These are phyloP conservation scores for Meteorus cinctellus DNA, from an alignment of 2,888 invertebrate genomes.

Conservation along the genomic window DNA sequence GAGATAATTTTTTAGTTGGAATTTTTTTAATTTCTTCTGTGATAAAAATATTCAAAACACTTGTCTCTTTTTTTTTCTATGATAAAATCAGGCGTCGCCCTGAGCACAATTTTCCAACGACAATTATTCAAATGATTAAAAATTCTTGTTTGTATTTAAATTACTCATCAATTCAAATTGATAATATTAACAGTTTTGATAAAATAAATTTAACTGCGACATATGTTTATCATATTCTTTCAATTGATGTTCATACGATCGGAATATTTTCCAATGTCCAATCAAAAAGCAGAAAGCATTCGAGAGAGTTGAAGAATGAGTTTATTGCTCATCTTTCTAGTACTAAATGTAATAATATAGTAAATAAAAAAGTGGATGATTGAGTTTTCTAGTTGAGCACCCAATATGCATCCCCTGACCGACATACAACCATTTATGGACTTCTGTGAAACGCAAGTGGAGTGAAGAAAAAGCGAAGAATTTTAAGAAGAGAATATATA, in stretches of 20 bases:
- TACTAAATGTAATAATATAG: neutral
- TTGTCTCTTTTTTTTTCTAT: neutral
- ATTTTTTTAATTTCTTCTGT: neutral
- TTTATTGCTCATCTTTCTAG: too few species aligned
- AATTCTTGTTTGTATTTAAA: neutral
- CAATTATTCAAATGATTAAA: neutral
- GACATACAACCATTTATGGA: conserved; percentile 42
- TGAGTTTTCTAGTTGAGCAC: conserved; percentile 45
- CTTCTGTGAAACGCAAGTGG: conserved; percentile 24
- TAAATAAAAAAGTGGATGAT: conserved; percentile 31
- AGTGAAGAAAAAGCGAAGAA: conserved; percentile 19
- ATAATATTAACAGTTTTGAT: neutral
- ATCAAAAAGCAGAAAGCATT: conserved; percentile 42
- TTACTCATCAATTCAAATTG: neutral
- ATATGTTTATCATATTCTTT: neutral
- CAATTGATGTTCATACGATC: neutral
- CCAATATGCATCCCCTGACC: conserved; percentile 45
- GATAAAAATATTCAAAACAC: conserved; percentile 23
- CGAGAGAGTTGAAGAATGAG: conserved; percentile 8
- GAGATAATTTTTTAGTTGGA: conserved; percentile 10
- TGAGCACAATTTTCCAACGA: neutral
- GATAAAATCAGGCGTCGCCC: neutral
- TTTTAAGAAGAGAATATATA: conserved; percentile 34
- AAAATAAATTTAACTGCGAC: neutral
- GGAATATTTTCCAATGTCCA: conserved; percentile 39